These are phyloP conservation scores for Hephaestus fuliginosus DNA, from an alignment of 2,797 vertebrate species.

Conservation along the genomic window DNA sequence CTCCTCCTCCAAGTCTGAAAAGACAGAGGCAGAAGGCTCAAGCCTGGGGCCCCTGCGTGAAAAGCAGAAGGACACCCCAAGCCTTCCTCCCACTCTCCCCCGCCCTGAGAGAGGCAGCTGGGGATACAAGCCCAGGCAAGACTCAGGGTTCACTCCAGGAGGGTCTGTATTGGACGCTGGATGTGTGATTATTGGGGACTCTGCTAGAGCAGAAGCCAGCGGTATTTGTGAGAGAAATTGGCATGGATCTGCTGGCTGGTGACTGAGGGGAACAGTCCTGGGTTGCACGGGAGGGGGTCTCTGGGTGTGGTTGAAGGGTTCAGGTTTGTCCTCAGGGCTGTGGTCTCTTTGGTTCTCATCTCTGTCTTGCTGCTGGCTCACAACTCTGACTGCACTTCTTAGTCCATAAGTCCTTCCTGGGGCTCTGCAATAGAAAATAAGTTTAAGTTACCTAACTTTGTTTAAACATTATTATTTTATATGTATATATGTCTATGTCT, in stretches of 20 bases:
- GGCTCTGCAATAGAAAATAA: constrained; percentile 82
- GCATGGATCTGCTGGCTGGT: constrained; percentile 43
- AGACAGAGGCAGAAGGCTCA: constrained; percentile 96
- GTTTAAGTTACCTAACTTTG: neutral
- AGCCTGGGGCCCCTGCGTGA: constrained; percentile 94
- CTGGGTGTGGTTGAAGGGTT: constrained; percentile 36
- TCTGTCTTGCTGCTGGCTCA: constrained; percentile 82
- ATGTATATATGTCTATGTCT: no score
- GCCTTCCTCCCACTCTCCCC: constrained; percentile 78
- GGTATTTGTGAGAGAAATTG: constrained; percentile 64
- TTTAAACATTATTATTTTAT: no score
- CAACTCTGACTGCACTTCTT: constrained; percentile 82
- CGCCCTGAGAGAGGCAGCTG: constrained; percentile 71
- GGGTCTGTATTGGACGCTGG: constrained; percentile 44
- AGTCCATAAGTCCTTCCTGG: constrained; percentile 84
- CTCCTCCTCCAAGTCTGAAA: constrained; percentile 94
- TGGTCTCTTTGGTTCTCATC: constrained; percentile 77
- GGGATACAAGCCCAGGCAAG: constrained; percentile 67
- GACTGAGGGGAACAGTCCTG: constrained; percentile 25
- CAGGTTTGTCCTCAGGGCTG: constrained; percentile 74
- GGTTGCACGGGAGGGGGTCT: constrained; percentile 25
- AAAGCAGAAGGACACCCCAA: constrained; percentile 97
- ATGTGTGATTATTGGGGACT: constrained; percentile 61
- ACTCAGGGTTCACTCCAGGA: constrained; percentile 67
- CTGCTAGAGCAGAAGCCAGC: constrained; percentile 51